Evolutionary conservation across 2,797 vertebrate species (phyloP).

Genomic region (Halcyon leucocephala): DNA sequence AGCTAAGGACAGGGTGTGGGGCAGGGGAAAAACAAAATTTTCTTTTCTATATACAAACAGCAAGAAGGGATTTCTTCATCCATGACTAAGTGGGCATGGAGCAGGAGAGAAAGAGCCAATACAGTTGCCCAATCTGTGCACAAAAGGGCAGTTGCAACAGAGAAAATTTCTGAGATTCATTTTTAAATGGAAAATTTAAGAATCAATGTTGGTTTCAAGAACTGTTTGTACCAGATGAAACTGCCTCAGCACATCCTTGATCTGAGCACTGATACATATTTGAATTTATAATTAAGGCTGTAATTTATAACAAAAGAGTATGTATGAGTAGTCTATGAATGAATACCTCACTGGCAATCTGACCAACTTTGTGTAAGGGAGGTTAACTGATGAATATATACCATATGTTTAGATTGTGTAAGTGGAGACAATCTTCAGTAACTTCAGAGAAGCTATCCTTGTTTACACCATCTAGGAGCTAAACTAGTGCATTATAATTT

Average conservation of each 20-base stretch:
- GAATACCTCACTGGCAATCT: constrained; percentile 25
- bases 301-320: background rate
- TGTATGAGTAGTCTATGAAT: background rate
- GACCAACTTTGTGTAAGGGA: constrained; percentile 20
- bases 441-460: constrained; percentile 22
- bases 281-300: background rate
- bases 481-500: constrained; percentile 37
- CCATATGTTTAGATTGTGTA: constrained; percentile 20
- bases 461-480: constrained; percentile 54
- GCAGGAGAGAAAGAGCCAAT: background rate
- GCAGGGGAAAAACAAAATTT: background rate
- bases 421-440: background rate
- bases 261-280: background rate
- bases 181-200: background rate
- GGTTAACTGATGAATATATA: constrained; percentile 30
- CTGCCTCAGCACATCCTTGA: background rate
- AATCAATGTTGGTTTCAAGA: background rate
- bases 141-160: background rate
- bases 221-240: background rate
- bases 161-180: background rate
- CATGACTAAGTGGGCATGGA: background rate
- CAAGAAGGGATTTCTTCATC: background rate
- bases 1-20: background rate
- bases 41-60: background rate
- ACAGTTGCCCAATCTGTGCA: background rate